phyloP scores from a whole-genome alignment of 1,140 invertebrate genomes.

The Ceratina australensis region DNA sequence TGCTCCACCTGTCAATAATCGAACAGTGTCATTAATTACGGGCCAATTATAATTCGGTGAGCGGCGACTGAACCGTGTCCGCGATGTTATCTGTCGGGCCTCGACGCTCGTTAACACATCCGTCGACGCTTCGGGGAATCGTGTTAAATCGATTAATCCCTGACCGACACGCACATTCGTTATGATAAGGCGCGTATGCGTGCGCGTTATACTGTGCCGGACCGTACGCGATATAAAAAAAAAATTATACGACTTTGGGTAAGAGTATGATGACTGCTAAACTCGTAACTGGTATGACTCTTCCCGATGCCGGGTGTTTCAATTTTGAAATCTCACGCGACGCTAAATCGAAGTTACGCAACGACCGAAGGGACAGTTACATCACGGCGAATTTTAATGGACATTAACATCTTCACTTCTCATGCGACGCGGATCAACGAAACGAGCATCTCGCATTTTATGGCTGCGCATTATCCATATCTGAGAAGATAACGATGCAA shows the following conservation, averaged over 20 bases:
- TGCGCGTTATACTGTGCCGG: neutral
- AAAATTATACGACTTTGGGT: neutral
- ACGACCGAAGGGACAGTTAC: neutral
- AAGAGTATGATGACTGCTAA: slow-evolving; percentile 27
- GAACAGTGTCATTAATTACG: slow-evolving; percentile 72
- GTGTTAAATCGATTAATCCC: slow-evolving; percentile 61
- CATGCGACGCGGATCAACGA: neutral
- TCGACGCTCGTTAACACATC: slow-evolving; percentile 57
- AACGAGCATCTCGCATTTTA: neutral
- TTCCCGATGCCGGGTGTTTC: neutral
- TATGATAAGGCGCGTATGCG: slow-evolving; percentile 39
- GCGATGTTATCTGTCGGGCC: slow-evolving; percentile 51
- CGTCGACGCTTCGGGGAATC: slow-evolving; percentile 46
- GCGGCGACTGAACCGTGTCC: slow-evolving; percentile 53
- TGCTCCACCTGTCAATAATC: slow-evolving; percentile 66
- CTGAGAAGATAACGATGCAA: slow-evolving; percentile 1
- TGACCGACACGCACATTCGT: slow-evolving; percentile 42
- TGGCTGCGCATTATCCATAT: slow-evolving; percentile 8
- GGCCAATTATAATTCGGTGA: slow-evolving; percentile 70
- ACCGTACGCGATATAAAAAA: slow-evolving; percentile 41
- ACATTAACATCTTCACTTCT: slow-evolving; percentile 21
- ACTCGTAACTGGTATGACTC: slow-evolving; percentile 17
- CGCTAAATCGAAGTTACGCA: neutral
- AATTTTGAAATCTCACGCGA: no score
- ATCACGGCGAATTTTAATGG: neutral